Percentiles rank a stretch among this genome's conserved stretches.
phyloP scores from a whole-genome alignment of 2,888 invertebrate genomes.

The Drosophila acutilabella region DNA sequence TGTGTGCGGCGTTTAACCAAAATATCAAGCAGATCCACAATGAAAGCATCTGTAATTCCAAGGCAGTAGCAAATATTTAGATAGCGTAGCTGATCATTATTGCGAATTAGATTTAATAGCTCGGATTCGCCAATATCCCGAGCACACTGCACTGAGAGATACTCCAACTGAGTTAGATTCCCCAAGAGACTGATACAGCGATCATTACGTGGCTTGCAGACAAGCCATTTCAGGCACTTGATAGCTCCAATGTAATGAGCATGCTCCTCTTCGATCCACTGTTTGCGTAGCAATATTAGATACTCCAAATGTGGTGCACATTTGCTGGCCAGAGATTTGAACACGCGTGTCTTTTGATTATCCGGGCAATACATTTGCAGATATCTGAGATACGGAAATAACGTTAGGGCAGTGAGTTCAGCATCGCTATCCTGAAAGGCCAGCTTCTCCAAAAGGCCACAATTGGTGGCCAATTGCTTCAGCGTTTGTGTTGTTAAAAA shows the following conservation, averaged over 20 bases:
- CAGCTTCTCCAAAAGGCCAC: constrained; percentile 53
- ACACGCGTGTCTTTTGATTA: constrained; percentile 53
- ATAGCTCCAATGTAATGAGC: constrained; percentile 56
- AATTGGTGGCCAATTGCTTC: constrained; percentile 51
- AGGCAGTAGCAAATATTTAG: constrained; percentile 66
- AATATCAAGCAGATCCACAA: constrained; percentile 51
- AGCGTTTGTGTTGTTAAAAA: constrained; percentile 56
- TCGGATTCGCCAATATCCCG: constrained; percentile 61
- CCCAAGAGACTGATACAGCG: constrained; percentile 51
- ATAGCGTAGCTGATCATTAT: constrained; percentile 60
- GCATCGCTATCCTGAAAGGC: constrained; percentile 68
- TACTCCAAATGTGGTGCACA: constrained; percentile 49
- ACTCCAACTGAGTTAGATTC: constrained; percentile 54
- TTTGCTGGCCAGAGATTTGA: constrained; percentile 51
- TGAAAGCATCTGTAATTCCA: constrained; percentile 61
- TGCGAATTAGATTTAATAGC: constrained; percentile 49
- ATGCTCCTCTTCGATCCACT: constrained; percentile 67
- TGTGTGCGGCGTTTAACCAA: constrained; percentile 39
- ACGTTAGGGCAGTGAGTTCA: constrained; percentile 54
- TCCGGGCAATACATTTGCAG: constrained; percentile 65
- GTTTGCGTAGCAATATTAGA: constrained; percentile 64
- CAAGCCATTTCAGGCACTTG: constrained; percentile 55
- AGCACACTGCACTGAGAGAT: constrained; percentile 62
- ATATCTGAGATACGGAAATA: constrained; percentile 52
- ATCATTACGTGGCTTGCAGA: constrained; percentile 66